Evolutionary conservation across 1,140 invertebrate species (phyloP), one percentile per base, ranked within the genome.

Genomic region (Camponotus vicinus): DNA sequence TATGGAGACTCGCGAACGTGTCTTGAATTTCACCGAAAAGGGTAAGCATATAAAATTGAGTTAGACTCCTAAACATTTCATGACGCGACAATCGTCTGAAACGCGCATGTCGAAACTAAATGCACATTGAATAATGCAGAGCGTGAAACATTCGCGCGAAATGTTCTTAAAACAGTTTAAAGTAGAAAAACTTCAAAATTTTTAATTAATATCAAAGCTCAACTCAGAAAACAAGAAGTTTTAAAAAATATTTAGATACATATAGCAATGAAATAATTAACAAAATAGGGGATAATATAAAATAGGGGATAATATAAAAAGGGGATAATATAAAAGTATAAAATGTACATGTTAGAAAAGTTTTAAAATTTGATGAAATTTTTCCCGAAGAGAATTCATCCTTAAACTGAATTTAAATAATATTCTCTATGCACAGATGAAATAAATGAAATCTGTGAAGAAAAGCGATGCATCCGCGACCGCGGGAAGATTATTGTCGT

Each of bases 11-110:
- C 79, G 45, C 13, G 77, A 86, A 77, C 27, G 77, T 7, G 85
- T 77, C 70, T 59, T 75, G 34, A 86, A 75, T 57, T 85, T 89
- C 45, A 64, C 49, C n/a, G 70, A 86, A 27, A 89, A 86, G 86
- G 87, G 88, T 89, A 64, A 89, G 75, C 11, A 6, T 4, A 40
- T 55, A 71, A 63, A 61, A 67, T 52, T 11, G 49, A 45, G 40
- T 83, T 59, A 11, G 40, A 7, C 37, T 37, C 11, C 27, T 83
- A 61, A 83, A 71, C 42, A 55, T 57, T 80, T 42, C 78, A 80
- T 42, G 78, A 71, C 18, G 21, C 40, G 79, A 82, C 67, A 82
- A 82, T 73, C 71, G 69, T 18, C 9, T 34, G n/a, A 13, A 52
- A 64, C 42, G 32, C n/a, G 59, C 7, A 52, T 64, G 27, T 64